Percentiles rank a stretch among this genome's conserved stretches.
Evolutionary conservation across 2,888 invertebrate species (phyloP).

Genomic region (Acanthococcus lagerstroemiae): DNA sequence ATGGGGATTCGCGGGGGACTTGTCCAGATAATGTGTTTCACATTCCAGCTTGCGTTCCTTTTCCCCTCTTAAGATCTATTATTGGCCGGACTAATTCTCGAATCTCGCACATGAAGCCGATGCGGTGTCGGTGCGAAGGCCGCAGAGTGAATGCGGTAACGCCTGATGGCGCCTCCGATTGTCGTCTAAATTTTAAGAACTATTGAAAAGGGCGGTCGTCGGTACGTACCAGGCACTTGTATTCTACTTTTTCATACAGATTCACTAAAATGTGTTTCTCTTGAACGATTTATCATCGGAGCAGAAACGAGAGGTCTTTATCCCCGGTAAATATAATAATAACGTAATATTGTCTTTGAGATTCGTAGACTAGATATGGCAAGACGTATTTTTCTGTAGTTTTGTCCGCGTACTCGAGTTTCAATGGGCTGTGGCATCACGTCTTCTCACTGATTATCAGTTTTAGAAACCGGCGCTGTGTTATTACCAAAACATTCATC

Average conservation of each 20-base stretch:
- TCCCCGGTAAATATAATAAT: too few relatives aligned
- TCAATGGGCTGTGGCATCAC: slow-evolving; percentile 5
- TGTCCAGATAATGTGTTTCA: too few relatives aligned
- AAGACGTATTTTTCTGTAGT: not conserved
- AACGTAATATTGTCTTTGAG: not conserved
- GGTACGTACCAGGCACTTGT: not conserved
- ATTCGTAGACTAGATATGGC: not conserved
- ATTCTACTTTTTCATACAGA: not conserved
- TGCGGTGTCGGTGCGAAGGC: not conserved
- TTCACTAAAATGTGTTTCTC: not conserved
- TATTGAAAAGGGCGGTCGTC: not conserved
- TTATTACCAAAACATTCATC: slow-evolving; percentile 27
- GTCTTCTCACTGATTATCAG: slow-evolving; percentile 24
- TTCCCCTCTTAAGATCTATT: too few relatives aligned
- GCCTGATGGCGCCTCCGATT: not conserved
- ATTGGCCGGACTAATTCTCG: too few relatives aligned
- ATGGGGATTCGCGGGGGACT: too few relatives aligned
- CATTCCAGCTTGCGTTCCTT: too few relatives aligned
- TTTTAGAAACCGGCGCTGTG: slow-evolving; percentile 23
- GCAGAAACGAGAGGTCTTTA: too few relatives aligned
- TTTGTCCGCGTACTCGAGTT: not conserved
- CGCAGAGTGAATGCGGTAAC: not conserved
- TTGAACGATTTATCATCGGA: too few relatives aligned
- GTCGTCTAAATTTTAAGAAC: not conserved
- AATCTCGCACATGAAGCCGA: too few relatives aligned